Evolutionary conservation across 2,113 vertebrate species (phyloP), one percentile per base, ranked within the genome.

Genomic region (Zootoca vivipara): DNA sequence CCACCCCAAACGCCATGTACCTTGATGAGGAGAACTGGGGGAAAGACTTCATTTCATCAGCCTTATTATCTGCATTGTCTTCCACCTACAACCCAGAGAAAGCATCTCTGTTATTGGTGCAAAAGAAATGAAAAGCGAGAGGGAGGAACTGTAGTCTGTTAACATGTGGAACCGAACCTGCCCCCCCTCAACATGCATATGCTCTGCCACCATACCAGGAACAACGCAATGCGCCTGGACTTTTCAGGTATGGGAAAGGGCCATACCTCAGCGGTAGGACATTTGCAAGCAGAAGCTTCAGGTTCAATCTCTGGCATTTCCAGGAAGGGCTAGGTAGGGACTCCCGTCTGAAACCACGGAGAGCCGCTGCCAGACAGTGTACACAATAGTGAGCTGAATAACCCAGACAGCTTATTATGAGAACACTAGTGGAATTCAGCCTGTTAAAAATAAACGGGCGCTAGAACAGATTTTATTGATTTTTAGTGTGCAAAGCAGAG

Each of bases 11-110:
- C 22, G 83, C 65, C 28, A 70, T 16, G 62, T 90, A 99, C 98
- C 98, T 97, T 90, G 90, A 89, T 2, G 92, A 94, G 73, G 95
- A 96, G 35, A 77, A 86, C 0, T 92, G 94, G 42, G 91, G 91
- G 86, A 69, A 7, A 30, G 42, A 40, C 28, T 15, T 85, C 92
- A 5, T 84, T 91, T 35, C 90, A 83, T 95, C 90, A 80, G 91
- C 72, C 33, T 94, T 94, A 62, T 62, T 3, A 73, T 95, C 90
- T 24, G 92, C 96, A 52, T 5, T 62, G 30, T 83, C 90, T 95
- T 96, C 92, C 88, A 78, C 86, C 94, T 94, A 35, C 24, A 95
- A 92, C 4, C 87, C 40, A 94, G 85, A 95, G 38, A 91, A 46
- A 72, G 85, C 30, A 69, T 83, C 22, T 92, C 89, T 83, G 85